phyloP scores from a whole-genome alignment of 2,113 vertebrate species.

The Anguilla rostrata region DNA sequence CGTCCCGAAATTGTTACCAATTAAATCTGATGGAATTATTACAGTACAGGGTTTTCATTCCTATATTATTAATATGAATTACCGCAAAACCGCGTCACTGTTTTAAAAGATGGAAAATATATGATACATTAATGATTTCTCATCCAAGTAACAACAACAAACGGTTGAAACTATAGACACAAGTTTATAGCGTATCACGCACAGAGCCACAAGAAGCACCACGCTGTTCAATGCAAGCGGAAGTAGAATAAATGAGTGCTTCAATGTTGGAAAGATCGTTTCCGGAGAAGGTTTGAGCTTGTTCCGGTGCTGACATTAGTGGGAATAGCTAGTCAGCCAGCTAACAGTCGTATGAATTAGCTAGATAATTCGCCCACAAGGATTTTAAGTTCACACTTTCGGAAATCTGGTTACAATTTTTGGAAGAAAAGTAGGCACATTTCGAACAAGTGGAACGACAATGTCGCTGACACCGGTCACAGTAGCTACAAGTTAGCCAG shows the following conservation, averaged over 20 bases:
- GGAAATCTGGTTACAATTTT: not conserved
- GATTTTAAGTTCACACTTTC: not conserved
- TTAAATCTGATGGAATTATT: too few relatives aligned
- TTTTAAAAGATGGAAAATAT: too few relatives aligned
- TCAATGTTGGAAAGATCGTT: slow-evolving; percentile 47
- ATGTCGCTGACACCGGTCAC: not conserved
- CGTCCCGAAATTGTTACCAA: too few relatives aligned
- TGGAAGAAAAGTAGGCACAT: not conserved
- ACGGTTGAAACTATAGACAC: too few relatives aligned
- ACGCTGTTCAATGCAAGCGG: not conserved
- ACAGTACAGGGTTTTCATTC: too few relatives aligned
- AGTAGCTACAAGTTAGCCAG: slow-evolving; percentile 16
- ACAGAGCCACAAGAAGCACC: too few relatives aligned
- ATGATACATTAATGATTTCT: too few relatives aligned
- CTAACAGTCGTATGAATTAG: slow-evolving; percentile 36
- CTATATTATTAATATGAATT: too few relatives aligned
- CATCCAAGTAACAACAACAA: too few relatives aligned
- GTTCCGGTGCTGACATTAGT: slow-evolving; percentile 34
- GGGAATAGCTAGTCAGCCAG: not conserved
- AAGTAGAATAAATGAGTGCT: slow-evolving; percentile 27
- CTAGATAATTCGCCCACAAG: slow-evolving; percentile 5
- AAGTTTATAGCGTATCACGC: too few relatives aligned
- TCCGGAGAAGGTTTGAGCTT: slow-evolving; percentile 48
- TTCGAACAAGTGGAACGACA: not conserved
- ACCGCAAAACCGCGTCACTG: too few relatives aligned